A percentile compares a stretch with the other conserved stretches of the same genome.
Conservation (phyloP, 2,113 vertebrate species). For the Alethe diademata region DNA sequence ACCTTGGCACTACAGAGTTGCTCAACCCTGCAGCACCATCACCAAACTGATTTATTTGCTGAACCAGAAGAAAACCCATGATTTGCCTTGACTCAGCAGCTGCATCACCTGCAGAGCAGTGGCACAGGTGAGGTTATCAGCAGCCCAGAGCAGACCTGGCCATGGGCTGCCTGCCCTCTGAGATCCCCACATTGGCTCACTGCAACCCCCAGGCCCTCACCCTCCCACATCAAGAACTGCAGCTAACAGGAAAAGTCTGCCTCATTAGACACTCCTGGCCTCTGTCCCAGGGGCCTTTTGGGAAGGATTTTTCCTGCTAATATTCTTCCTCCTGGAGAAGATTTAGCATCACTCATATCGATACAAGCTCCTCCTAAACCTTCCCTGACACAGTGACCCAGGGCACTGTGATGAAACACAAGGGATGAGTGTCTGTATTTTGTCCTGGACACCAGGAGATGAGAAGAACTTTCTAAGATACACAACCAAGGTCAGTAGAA, state of each 20-base stretch:
- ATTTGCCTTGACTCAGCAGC: not conserved
- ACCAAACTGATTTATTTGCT: not conserved
- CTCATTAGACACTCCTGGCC: constrained; percentile 2
- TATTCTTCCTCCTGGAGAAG: not conserved
- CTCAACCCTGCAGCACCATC: not conserved
- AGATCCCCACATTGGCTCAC: not conserved
- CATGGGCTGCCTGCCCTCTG: not conserved
- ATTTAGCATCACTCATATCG: not conserved
- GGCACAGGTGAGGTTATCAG: rapidly evolving
- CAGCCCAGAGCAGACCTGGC: not conserved
- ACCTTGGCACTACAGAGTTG: not conserved
- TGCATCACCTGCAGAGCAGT: not conserved
- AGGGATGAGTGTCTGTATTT: not conserved
- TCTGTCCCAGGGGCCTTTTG: not conserved
- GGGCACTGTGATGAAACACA: not conserved
- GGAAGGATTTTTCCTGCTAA: not conserved
- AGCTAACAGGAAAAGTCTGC: constrained; percentile 1
- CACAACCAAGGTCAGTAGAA: not conserved
- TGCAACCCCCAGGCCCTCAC: not conserved
- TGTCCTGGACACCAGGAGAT: not conserved
- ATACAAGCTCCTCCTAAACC: not conserved
- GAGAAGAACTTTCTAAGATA: not conserved
- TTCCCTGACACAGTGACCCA: not conserved
- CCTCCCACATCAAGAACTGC: not conserved
- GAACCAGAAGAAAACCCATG: not conserved